Evolutionary conservation across 92 coral and sea anemone species (phyloP), one percentile per base, ranked within the genome.

Genomic region (Bergia puertoricense): DNA sequence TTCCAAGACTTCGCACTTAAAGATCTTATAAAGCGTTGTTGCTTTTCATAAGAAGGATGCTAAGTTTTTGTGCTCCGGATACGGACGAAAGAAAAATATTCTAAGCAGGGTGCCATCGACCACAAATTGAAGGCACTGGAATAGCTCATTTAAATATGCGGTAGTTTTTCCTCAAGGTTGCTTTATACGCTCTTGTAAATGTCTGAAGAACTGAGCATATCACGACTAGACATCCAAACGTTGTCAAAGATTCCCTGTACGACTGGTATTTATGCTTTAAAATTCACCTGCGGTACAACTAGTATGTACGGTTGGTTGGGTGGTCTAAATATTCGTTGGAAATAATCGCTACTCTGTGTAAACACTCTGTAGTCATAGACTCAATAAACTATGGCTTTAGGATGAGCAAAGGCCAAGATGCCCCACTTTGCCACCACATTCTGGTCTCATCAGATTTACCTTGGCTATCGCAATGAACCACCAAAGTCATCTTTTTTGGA

Each of bases 101-200:
- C 87, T 71, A 84, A 71, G 87, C 87, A 72, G 87, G 87, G 87
- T 84, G 87, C 87, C 87, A 84, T 84, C 68, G 59, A 84, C 87
- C 87, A 84, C 79, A 84, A 84, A 84, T 84, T 84, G 87, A 84
- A 84, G 77, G 75, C 30, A 48, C 77, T 39, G 87, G 79, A 13
- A 84, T 68, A 84, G 56, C 87, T 84, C 41, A 84, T 84, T 84
- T 72, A 40, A 84, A 71, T 48, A 66, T 79, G 36, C 42, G 87
- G 45, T 30, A 84, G 48, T 45, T 71, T 80, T 69, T 44, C 67
- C 87, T 72, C 30, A 66, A 82, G 86, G 75, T 66, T 65, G 50
- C 9, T 68, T 46, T 73, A 39, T 39, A 30, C n/a, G 23, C 72
- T 2, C 79, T n/a, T 30, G 40, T 5, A 84, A 46, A 44, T 84